These are phyloP conservation scores for Nomia melanderi DNA, from an alignment of 1,140 invertebrate species.

Conservation along the genomic window DNA sequence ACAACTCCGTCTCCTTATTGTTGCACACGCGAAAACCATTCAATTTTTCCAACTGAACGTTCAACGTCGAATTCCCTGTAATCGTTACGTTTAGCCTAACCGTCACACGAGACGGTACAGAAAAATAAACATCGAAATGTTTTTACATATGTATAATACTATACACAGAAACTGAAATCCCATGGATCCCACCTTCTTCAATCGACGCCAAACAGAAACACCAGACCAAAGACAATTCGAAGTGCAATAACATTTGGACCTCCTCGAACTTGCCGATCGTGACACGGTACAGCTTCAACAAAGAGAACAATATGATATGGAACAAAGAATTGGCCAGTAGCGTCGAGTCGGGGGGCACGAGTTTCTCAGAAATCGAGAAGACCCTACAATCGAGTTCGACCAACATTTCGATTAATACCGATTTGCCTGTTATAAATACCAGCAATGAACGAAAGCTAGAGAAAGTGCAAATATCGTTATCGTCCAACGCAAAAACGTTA, in stretches of 20 bases:
- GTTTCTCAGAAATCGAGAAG: not conserved
- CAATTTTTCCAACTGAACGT: not conserved
- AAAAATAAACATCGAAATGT: not conserved
- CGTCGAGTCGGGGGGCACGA: not conserved
- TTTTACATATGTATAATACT: slow-evolving; percentile 1
- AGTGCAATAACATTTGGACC: slow-evolving; percentile 69
- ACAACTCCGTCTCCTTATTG: not conserved
- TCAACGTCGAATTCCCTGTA: too few relatives aligned
- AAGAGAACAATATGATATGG: slow-evolving; percentile 58
- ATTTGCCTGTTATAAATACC: not conserved
- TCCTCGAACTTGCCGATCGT: slow-evolving; percentile 74
- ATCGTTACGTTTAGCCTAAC: too few relatives aligned
- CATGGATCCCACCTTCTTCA: slow-evolving; percentile 48
- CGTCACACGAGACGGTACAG: not conserved
- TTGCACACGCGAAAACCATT: slow-evolving; percentile 3
- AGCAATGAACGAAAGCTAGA: not conserved
- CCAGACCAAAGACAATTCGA: slow-evolving; percentile 62
- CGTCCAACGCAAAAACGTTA: not conserved
- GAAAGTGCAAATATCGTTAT: slow-evolving; percentile 13
- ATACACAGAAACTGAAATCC: slow-evolving; percentile 47
- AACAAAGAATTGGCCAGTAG: slow-evolving; percentile 24
- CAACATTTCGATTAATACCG: not conserved
- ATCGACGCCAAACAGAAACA: slow-evolving; percentile 53
- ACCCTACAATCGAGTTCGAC: not conserved
- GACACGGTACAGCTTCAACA: slow-evolving; percentile 76